A percentile compares a stretch with the other conserved stretches of the same genome.
Conservation (phyloP, 1,140 invertebrate species). For the Bombyx mandarina region DNA sequence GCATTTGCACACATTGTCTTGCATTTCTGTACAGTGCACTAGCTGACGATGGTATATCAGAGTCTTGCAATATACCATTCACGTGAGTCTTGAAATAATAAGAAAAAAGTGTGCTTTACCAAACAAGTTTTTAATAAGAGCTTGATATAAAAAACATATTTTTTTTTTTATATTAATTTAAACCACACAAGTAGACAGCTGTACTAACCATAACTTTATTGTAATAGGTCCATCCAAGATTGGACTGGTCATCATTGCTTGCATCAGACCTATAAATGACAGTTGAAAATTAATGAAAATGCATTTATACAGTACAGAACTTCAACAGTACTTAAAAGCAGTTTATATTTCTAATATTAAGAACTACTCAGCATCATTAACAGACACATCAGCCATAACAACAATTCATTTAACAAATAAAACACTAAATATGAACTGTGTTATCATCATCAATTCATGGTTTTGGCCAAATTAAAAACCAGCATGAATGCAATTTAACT, state of each 20-base stretch:
- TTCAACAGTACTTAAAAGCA: too few species aligned
- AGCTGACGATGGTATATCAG: slow-evolving; percentile 62
- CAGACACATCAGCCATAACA: too few species aligned
- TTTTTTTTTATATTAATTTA: too few species aligned
- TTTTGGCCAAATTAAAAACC: too few species aligned
- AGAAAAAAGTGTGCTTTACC: not conserved
- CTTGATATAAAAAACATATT: too few species aligned
- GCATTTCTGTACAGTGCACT: slow-evolving; percentile 54
- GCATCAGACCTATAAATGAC: slow-evolving; percentile 57
- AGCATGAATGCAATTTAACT: too few species aligned
- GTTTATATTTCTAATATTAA: too few species aligned
- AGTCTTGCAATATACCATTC: slow-evolving; percentile 58
- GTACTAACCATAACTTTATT: slow-evolving; percentile 75
- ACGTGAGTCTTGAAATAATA: slow-evolving; percentile 50
- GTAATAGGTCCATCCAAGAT: slow-evolving; percentile 78
- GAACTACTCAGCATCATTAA: too few species aligned
- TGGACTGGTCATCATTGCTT: slow-evolving; percentile 62
- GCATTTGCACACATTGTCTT: slow-evolving; percentile 52
- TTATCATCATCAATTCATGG: too few species aligned
- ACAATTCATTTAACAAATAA: too few species aligned
- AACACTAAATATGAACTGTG: too few species aligned
- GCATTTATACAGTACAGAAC: not conserved
- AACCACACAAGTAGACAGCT: slow-evolving; percentile 5
- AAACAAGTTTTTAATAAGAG: too few species aligned
- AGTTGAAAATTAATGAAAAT: slow-evolving; percentile 4